Percentiles rank a stretch among this genome's conserved stretches.
These are phyloP conservation scores for Auanema freiburgensis DNA, from an alignment of 2,888 invertebrate species.

Conservation along the genomic window DNA sequence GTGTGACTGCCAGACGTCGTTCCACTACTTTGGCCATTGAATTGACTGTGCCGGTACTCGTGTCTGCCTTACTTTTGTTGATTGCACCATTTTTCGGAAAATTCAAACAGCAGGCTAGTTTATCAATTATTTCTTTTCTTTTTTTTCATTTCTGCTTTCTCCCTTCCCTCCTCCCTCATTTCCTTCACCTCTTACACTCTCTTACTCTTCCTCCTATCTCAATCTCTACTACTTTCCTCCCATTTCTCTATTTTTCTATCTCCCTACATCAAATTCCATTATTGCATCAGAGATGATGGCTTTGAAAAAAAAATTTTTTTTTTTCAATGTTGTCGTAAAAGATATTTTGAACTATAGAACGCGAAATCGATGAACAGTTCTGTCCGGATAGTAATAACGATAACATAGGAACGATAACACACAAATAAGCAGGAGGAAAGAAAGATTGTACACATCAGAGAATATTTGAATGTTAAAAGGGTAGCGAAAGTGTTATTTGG, in stretches of 20 bases:
- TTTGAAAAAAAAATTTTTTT: too few relatives aligned
- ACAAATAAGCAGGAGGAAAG: neutral
- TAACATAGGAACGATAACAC: too few relatives aligned
- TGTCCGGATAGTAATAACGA: too few relatives aligned
- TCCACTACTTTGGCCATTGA: constrained; percentile 55
- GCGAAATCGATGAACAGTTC: too few relatives aligned
- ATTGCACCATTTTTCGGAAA: constrained; percentile 59
- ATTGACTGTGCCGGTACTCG: constrained; percentile 53
- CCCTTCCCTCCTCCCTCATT: too few relatives aligned
- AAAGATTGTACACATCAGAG: neutral
- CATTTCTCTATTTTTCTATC: too few relatives aligned
- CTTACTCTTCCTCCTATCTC: too few relatives aligned
- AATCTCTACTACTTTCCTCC: too few relatives aligned
- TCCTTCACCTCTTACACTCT: too few relatives aligned
- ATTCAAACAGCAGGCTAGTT: constrained; percentile 45
- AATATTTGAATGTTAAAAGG: neutral
- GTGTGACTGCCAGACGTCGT: constrained; percentile 46
- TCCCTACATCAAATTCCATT: neutral
- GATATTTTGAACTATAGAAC: too few relatives aligned
- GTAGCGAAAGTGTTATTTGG: too few relatives aligned
- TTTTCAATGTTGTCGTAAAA: too few relatives aligned
- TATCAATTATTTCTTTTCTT: neutral
- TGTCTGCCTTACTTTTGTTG: constrained; percentile 53
- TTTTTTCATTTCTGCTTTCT: neutral
- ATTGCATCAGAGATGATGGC: neutral